Conservation (phyloP, 2,797 vertebrate species). For the Limosa lapponica region DNA sequence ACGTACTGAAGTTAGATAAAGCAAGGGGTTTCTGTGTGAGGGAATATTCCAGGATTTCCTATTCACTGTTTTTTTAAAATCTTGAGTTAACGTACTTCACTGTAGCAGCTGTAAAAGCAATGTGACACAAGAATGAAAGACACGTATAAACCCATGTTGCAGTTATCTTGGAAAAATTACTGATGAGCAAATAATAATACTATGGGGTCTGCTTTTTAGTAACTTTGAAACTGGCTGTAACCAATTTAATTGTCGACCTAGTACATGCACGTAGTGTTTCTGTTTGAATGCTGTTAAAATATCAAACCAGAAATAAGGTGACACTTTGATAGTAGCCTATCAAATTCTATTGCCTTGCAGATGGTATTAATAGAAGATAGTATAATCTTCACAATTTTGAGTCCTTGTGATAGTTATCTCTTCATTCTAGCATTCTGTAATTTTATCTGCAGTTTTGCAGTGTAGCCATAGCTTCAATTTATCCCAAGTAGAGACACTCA, state of each 20-base stretch:
- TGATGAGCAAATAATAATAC: background rate
- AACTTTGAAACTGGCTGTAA: background rate
- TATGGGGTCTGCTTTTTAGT: background rate
- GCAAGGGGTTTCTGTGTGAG: background rate
- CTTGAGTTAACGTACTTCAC: background rate
- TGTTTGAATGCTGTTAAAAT: background rate
- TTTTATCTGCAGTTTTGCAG: background rate
- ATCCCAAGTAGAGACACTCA: background rate
- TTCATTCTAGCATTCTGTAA: background rate
- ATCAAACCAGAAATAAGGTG: background rate
- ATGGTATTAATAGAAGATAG: background rate
- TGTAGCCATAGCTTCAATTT: background rate
- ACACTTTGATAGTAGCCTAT: background rate
- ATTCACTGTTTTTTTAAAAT: background rate
- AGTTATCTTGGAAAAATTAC: background rate
- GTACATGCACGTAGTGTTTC: fast-evolving
- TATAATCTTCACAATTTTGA: background rate
- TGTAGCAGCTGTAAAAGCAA: background rate
- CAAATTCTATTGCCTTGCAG: fast-evolving
- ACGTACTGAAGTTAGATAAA: conserved; percentile 64
- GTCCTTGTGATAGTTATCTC: background rate
- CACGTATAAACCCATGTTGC: background rate
- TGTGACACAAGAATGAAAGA: background rate
- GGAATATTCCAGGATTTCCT: background rate
- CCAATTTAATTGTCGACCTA: background rate